Conservation (phyloP, 2,113 vertebrate species). For the Notarius quadriscutis region DNA sequence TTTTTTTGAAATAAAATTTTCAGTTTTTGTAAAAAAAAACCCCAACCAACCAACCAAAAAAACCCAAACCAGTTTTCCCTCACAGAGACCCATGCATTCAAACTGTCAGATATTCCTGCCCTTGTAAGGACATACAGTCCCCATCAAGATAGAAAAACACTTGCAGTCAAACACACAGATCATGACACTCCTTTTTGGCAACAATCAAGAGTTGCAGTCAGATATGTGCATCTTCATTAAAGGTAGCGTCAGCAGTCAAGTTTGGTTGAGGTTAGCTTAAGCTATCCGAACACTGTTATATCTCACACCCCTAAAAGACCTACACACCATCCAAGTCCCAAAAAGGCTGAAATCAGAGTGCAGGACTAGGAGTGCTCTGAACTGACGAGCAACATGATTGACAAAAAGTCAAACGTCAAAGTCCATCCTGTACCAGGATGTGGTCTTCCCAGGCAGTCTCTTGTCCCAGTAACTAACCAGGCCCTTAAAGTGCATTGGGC, state of each 20-base stretch:
- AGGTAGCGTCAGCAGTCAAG: neutral
- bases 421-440: too few relatives aligned
- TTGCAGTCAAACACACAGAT: neutral
- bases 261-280: neutral
- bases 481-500: too few relatives aligned
- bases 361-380: neutral
- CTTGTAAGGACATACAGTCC: neutral
- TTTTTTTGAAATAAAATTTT: neutral
- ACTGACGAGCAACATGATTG: neutral
- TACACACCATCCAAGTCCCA: neutral
- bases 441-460: too few relatives aligned
- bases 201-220: neutral
- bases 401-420: neutral
- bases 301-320: neutral
- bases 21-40: neutral
- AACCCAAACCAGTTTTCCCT: neutral
- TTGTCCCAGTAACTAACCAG: too few relatives aligned
- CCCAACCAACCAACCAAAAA: neutral
- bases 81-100: neutral
- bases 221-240: neutral
- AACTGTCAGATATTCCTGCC: neutral
- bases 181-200: slow-evolving; percentile 1
- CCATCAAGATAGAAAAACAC: neutral
- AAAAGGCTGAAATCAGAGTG: neutral
- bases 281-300: neutral